phyloP scores from a whole-genome alignment of 2,888 invertebrate genomes.

The Enchytraeus crypticus region DNA sequence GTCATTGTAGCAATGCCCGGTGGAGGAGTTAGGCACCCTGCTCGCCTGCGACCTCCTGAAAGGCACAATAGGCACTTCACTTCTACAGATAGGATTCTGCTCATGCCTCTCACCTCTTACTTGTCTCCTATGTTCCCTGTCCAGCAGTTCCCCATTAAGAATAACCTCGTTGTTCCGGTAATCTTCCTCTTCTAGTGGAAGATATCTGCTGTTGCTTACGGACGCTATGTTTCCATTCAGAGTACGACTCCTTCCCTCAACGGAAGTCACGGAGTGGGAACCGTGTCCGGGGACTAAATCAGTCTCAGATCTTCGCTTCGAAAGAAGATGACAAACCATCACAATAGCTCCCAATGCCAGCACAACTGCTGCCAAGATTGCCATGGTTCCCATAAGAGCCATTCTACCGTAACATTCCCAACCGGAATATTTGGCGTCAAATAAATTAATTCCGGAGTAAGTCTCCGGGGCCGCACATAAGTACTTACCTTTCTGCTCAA shows the following conservation, averaged over 20 bases:
- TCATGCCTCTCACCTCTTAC: too few species aligned
- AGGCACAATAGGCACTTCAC: too few species aligned
- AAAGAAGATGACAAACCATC: not conserved
- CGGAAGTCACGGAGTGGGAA: too few species aligned
- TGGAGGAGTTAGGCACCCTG: not conserved
- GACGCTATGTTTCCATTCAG: not conserved
- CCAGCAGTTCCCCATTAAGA: too few species aligned
- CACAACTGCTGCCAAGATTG: not conserved
- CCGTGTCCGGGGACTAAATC: too few species aligned
- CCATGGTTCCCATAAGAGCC: not conserved
- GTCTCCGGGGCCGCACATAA: constrained; percentile 7
- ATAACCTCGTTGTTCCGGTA: not conserved
- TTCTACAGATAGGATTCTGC: too few species aligned
- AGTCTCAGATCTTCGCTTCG: too few species aligned
- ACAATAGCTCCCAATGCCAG: not conserved
- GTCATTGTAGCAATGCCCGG: not conserved
- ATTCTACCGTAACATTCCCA: not conserved
- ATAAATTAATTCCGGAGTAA: constrained; percentile 1
- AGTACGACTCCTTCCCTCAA: not conserved
- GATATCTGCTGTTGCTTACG: not conserved
- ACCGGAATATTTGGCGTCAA: not conserved
- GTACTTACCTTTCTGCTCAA: constrained; percentile 1
- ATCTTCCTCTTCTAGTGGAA: not conserved
- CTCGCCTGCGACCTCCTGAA: not conserved
- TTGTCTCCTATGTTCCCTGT: too few species aligned